Conservation (phyloP, 2,113 vertebrate species). For the Pedionomus torquatus region DNA sequence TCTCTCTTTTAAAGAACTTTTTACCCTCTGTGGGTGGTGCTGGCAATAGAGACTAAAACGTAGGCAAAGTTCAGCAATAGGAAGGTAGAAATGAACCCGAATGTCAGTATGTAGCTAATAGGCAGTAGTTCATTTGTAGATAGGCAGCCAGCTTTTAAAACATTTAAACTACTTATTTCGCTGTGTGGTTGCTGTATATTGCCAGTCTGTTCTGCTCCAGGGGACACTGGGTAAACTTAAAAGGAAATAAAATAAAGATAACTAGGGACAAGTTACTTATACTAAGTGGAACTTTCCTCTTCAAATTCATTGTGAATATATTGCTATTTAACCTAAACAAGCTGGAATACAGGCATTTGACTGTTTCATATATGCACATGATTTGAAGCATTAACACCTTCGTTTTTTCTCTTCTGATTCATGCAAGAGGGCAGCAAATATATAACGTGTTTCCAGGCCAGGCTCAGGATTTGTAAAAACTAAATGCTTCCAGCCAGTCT, state of each 20-base stretch:
- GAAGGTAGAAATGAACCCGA: not conserved
- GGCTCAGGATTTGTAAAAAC: not conserved
- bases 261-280: not conserved
- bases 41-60: not conserved
- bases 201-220: not conserved
- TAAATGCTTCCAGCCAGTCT: not conserved
- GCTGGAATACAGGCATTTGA: not conserved
- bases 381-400: not conserved
- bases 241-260: not conserved
- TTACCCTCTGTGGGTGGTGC: not conserved
- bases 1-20: not conserved
- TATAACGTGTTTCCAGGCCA: not conserved
- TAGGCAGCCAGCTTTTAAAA: not conserved
- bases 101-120: not conserved
- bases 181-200: not conserved
- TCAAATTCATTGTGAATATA: not conserved
- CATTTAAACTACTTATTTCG: not conserved
- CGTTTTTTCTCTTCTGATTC: not conserved
- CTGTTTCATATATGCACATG: not conserved
- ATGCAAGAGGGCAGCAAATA: not conserved
- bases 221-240: not conserved
- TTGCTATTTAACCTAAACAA: not conserved
- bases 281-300: not conserved
- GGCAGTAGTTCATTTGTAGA: not conserved
- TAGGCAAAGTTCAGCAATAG: not conserved